Evolutionary conservation across 2,797 vertebrate species (phyloP).

Genomic region (Petrocephalus sullivani): DNA sequence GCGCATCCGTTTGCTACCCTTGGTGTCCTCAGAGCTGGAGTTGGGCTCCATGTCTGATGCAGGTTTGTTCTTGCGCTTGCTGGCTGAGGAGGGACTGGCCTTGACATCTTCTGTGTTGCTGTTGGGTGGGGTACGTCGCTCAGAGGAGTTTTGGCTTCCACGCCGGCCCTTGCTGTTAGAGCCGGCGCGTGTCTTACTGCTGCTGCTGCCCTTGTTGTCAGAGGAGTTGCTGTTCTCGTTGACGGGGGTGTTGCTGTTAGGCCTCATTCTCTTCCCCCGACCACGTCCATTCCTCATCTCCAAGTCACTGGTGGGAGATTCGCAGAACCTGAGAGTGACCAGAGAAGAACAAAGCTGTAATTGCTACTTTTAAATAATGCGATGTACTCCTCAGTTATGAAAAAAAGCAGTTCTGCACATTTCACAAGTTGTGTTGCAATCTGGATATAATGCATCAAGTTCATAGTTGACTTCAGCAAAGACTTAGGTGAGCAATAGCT

Average conservation of each 20-base stretch:
- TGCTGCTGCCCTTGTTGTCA: constrained; percentile 78
- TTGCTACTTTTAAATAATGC: neutral
- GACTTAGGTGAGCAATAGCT: constrained; percentile 51
- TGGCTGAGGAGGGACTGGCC: constrained; percentile 86
- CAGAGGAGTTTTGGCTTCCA: constrained; percentile 92
- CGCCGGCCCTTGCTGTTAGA: constrained; percentile 92
- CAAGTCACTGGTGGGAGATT: constrained; percentile 96
- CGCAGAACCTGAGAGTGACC: constrained; percentile 78
- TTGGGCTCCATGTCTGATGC: constrained; percentile 96
- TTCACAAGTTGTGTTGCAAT: neutral
- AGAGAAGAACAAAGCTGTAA: neutral
- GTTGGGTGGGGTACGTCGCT: constrained; percentile 84
- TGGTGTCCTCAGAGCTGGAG: constrained; percentile 97
- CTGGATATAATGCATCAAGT: constrained; percentile 3
- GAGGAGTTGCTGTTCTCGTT: constrained; percentile 79
- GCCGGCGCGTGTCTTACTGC: constrained; percentile 90
- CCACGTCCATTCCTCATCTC: constrained; percentile 98
- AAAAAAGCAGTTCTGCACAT: neutral
- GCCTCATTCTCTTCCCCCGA: constrained; percentile 90
- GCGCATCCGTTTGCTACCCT: constrained; percentile 95
- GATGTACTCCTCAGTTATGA: neutral
- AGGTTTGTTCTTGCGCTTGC: constrained; percentile 91
- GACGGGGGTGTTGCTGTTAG: constrained; percentile 89
- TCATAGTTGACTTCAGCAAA: neutral
- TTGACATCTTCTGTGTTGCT: constrained; percentile 84